phyloP scores from a whole-genome alignment of 2,888 invertebrate species.

The Cataglyphis cursor region DNA sequence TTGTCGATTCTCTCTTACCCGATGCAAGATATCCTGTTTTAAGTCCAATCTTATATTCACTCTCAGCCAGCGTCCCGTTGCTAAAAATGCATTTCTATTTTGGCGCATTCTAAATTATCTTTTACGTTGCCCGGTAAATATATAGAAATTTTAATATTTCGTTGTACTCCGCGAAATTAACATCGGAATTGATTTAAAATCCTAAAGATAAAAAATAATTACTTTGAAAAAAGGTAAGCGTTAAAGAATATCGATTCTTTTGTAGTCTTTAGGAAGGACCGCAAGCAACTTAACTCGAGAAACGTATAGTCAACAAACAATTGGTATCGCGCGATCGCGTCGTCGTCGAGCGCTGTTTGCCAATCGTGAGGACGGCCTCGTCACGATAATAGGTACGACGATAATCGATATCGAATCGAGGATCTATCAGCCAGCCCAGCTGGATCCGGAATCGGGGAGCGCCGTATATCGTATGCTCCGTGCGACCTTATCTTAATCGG shows the following conservation, averaged over 20 bases:
- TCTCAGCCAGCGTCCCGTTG: conserved; percentile 57
- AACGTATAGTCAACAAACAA: conserved; percentile 3
- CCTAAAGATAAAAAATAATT: neutral
- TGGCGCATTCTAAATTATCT: conserved; percentile 63
- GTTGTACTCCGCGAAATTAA: neutral
- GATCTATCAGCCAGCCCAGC: conserved; percentile 14
- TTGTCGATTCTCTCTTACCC: conserved; percentile 60
- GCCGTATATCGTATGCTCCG: neutral
- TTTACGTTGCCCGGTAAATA: conserved; percentile 11
- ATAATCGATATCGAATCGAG: conserved; percentile 40
- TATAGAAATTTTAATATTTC: neutral
- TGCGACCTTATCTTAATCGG: conserved; percentile 55
- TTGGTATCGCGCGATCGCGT: conserved; percentile 14
- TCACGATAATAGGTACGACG: conserved; percentile 21
- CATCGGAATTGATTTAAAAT: neutral
- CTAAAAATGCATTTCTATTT: conserved; percentile 71
- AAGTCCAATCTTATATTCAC: conserved; percentile 75
- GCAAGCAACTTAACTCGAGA: neutral
- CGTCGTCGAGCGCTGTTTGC: conserved; percentile 21
- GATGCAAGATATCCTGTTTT: conserved; percentile 69
- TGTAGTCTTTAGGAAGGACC: neutral
- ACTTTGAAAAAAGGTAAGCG: neutral
- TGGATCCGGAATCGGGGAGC: neutral
- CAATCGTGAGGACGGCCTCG: conserved; percentile 10
- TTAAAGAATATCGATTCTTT: neutral